Base-by-base conservation (phyloP, 2,888 invertebrate species). In the Volucella inflata region DNA sequence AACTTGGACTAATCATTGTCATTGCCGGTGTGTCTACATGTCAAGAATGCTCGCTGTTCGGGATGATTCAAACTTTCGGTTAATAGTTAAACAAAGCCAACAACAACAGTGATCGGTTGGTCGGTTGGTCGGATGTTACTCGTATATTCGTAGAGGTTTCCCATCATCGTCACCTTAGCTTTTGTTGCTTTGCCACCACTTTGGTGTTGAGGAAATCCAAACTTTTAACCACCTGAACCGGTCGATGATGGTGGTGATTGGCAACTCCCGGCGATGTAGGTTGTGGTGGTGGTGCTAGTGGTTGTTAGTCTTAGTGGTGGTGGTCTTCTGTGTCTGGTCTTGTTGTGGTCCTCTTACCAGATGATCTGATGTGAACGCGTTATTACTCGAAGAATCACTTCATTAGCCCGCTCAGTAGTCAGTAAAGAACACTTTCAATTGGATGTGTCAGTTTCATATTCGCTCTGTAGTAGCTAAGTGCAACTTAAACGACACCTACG, bases 351-450 rank as follows among this genome's bases (percentile, higher is more conserved):
- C 53, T 70, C 57, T 62, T 44, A 10, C 21, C 40, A 40, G 40
- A 70, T 50, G 71, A 38, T 14, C 59, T 70, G 76, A 70, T 76
- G 51, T 76, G 55, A 76, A 70, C 70, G 80, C 57, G 55, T 40
- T 80, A 80, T 80, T 65, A 75, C 14, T 40, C 75, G 38, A 71
- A 67, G 80, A 80, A 85, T 85, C 71, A 72, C 81, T 81, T 77
- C 71, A 81, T 81, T 81, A 85, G 77, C 51, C 67, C 67, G 77
- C 81, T 85, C 65, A 80, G 85, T 81, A 51, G 65, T 67, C 85
- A 76, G 76, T 68, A 81, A 81, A 77, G 85, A 85, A 85, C 85
- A 81, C 85, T 81, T 81, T 85, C 85, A 77, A 85, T 85, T 85
- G 85, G 85, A 81, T 72, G 85, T 77, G 84, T 80, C 76, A 72